These are phyloP conservation scores for Acronicta psi DNA, from an alignment of 2,888 invertebrate genomes.

Conservation along the genomic window DNA sequence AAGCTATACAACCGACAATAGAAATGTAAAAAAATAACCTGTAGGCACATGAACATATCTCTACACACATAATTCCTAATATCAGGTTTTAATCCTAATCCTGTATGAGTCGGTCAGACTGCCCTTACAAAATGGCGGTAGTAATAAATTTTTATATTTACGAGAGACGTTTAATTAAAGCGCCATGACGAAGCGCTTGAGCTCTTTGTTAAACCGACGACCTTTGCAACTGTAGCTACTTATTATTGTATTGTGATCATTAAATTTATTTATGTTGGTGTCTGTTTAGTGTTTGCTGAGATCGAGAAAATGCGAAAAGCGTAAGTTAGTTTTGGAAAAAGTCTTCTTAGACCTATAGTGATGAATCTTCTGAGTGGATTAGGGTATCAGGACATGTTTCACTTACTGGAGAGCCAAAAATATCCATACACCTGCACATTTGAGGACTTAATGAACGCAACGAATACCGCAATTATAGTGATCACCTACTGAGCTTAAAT, in stretches of 20 bases:
- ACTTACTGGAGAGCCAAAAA: too few species aligned
- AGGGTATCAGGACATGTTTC: too few species aligned
- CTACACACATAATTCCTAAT: constrained; percentile 15
- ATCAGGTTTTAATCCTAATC: constrained; percentile 25
- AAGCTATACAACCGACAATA: too few species aligned
- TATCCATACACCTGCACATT: too few species aligned
- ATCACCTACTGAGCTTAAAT: too few species aligned
- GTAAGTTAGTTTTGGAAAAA: too few species aligned
- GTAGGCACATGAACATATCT: too few species aligned
- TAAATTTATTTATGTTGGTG: constrained; percentile 4
- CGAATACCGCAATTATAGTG: too few species aligned
- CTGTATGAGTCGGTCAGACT: constrained; percentile 7
- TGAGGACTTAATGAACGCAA: too few species aligned
- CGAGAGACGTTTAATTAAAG: constrained; percentile 55
- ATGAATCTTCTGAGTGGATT: too few species aligned
- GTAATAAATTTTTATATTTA: constrained; percentile 54
- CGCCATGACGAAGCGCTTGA: constrained; percentile 39
- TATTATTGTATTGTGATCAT: constrained; percentile 8
- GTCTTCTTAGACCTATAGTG: too few species aligned
- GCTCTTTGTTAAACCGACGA: constrained; percentile 14
- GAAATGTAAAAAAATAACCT: too few species aligned
- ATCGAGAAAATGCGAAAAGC: not conserved
- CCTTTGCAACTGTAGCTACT: constrained; percentile 14
- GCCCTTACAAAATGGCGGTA: constrained; percentile 39
- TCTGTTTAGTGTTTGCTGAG: not conserved